Percentiles rank a stretch among this genome's conserved stretches.
Evolutionary conservation across 2,797 vertebrate species (phyloP).

Genomic region (Tragopan temminckii): DNA sequence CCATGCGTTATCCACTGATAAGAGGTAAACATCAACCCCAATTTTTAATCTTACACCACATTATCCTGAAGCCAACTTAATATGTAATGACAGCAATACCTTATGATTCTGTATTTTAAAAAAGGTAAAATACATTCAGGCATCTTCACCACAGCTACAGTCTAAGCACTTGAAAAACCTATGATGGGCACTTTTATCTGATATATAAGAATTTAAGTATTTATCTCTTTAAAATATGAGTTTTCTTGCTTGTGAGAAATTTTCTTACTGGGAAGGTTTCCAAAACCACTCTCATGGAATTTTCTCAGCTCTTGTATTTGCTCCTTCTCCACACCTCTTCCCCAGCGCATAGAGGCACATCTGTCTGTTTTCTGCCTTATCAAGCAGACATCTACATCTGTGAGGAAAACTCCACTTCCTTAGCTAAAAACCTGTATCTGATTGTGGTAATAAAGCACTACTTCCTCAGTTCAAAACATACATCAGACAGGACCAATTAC

Average conservation of each 20-base stretch:
- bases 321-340: slow-evolving; percentile 83
- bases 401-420: slow-evolving; percentile 88
- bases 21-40: background rate
- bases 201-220: slow-evolving; percentile 69
- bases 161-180: background rate
- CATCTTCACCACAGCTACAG: background rate
- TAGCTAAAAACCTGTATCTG: slow-evolving; percentile 88
- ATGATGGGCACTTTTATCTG: slow-evolving; percentile 19
- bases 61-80: background rate
- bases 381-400: slow-evolving; percentile 88
- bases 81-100: background rate
- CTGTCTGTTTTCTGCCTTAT: slow-evolving; percentile 88
- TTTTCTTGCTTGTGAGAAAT: slow-evolving; percentile 72
- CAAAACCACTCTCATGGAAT: slow-evolving; percentile 78
- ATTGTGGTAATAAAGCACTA: slow-evolving; percentile 90
- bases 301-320: slow-evolving; percentile 81
- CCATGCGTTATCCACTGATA: background rate
- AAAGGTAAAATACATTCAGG: background rate
- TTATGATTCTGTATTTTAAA: background rate
- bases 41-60: accelerated
- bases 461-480: slow-evolving; percentile 88
- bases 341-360: slow-evolving; percentile 82
- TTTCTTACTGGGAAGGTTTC: slow-evolving; percentile 77
- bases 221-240: slow-evolving; percentile 58
- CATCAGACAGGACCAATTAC: slow-evolving; percentile 93